Conservation (phyloP, 2,888 invertebrate species). For the Cantharis rufa region DNA sequence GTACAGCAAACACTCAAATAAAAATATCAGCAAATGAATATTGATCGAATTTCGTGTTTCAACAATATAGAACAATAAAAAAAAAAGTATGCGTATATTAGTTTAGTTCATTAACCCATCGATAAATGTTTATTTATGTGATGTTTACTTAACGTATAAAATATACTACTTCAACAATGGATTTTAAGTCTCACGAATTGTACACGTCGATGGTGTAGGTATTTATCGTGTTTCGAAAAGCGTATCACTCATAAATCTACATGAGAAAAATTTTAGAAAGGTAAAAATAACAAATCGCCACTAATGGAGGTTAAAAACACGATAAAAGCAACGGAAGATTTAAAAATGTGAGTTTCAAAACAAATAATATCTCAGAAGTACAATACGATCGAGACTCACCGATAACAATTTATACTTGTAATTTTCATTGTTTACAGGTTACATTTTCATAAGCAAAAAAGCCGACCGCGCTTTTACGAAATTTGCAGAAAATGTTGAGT, state of each 20-base stretch:
- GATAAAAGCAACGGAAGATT: neutral
- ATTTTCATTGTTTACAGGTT: neutral
- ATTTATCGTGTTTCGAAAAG: neutral
- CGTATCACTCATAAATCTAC: neutral
- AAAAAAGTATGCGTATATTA: neutral
- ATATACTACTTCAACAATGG: neutral
- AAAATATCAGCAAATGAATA: neutral
- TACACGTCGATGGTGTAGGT: neutral
- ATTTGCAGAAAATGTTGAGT: neutral
- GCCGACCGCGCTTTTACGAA: neutral
- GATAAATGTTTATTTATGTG: neutral
- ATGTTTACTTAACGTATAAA: neutral
- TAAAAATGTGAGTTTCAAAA: neutral
- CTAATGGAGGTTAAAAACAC: neutral
- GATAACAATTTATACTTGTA: neutral
- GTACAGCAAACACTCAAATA: neutral
- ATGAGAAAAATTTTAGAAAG: neutral
- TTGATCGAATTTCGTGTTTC: neutral
- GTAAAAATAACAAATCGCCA: neutral
- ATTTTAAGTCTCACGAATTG: neutral
- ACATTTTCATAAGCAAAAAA: neutral
- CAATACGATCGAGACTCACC: neutral
- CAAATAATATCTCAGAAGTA: neutral
- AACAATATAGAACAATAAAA: neutral
- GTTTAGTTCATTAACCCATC: neutral